Evolutionary conservation across 2,888 invertebrate species (phyloP), one percentile per base, ranked within the genome.

Genomic region (Sisyra nigra): DNA sequence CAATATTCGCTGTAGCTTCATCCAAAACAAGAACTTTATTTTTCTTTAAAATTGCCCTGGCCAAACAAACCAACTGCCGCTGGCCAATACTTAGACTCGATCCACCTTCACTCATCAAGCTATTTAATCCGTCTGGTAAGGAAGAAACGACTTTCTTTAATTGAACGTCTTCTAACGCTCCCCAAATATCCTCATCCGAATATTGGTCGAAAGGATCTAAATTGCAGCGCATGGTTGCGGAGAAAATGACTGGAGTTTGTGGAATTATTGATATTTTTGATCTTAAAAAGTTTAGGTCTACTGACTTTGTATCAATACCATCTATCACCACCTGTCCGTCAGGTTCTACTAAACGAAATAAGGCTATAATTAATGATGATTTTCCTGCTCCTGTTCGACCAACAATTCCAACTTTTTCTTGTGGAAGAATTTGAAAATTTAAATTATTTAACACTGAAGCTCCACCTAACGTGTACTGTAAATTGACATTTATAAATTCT

Each of bases 231-330:
- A 96, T 67, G 4, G 81, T 80, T 39, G 94, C 94, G 13, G 91
- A 89, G 67, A 96, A 96, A 46, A 96, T 69, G 37, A 94, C 88
- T 1, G 94, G 94, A 67, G 96, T 96, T 69, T 96, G 83, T 35
- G 83, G 82, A 59, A 84, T 91, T 56, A 91, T 88, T 33, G 89
- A 89, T 51, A 91, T 69, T 50, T 81, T 74, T 8, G 84, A 80
- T 46, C 92, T 73, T 49, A 93, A 65, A 55, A 83, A 80, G 61
- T 92, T 91, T 37, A 93, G 71, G 11, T 92, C 92, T 53, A 93
- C 67, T 40, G 72, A 71, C 7, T 84, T 65, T 51, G 93, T 81
- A 58, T 89, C 84, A 41, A 86, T 65, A 41, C 76, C 83, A 64
- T 92, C 92, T 54, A 93, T 87, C 45, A 76, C 58, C 52, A 93